phyloP scores from a whole-genome alignment of 1,140 invertebrate genomes.

The Drosophila funebris region DNA sequence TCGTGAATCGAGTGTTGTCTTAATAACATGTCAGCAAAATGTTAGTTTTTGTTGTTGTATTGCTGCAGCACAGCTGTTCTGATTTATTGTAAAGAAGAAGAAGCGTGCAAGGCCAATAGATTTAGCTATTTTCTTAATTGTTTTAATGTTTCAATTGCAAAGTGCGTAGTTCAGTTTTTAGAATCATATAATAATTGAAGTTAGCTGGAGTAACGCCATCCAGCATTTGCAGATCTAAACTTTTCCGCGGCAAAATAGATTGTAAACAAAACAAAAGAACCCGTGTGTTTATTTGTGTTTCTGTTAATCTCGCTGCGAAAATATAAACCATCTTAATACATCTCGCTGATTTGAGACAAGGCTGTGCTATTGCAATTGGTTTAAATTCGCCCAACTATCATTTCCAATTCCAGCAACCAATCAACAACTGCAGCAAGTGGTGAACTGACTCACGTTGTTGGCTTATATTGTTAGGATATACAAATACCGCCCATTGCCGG shows the following conservation, averaged over 20 bases:
- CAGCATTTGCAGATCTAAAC: background rate
- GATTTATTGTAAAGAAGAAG: constrained; percentile 38
- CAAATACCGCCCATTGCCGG: constrained; percentile 21
- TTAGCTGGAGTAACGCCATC: background rate
- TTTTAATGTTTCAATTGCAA: constrained; percentile 36
- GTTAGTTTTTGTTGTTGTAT: constrained; percentile 18
- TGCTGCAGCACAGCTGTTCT: constrained; percentile 44
- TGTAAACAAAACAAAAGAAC: constrained; percentile 36
- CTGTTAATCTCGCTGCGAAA: constrained; percentile 21
- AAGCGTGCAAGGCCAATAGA: constrained; percentile 52
- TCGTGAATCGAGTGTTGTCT: constrained; percentile 2
- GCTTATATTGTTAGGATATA: constrained; percentile 15
- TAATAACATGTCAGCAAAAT: constrained; percentile 15
- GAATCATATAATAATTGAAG: constrained; percentile 2
- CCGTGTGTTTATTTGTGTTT: constrained; percentile 19
- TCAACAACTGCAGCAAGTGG: constrained; percentile 7
- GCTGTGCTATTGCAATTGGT: constrained; percentile 1
- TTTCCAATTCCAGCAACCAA: background rate
- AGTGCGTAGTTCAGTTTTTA: constrained; percentile 29
- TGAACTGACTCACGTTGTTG: background rate
- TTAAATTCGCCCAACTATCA: background rate
- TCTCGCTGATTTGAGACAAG: constrained; percentile 3
- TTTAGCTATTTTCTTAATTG: constrained; percentile 50
- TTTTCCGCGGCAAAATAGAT: constrained; percentile 24
- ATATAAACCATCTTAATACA: constrained; percentile 10